Conservation (phyloP, 2,113 vertebrate species). For the Ageneiosus marmoratus region DNA sequence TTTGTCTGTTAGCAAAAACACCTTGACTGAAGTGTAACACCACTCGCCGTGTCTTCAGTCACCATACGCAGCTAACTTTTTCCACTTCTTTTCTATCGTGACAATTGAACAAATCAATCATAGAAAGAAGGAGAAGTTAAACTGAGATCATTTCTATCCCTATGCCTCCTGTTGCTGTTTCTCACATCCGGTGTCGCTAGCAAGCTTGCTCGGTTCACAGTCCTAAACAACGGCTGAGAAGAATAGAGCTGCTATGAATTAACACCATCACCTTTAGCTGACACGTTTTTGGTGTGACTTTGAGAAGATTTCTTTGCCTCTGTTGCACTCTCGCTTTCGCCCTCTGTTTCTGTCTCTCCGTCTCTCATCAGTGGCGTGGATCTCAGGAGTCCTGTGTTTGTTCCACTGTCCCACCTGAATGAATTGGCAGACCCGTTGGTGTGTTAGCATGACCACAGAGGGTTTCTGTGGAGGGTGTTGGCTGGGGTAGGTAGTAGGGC, state of each 20-base stretch:
- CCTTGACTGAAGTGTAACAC: not conserved
- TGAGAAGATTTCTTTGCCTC: constrained; percentile 12
- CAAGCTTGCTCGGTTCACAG: constrained; percentile 17
- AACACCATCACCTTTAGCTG: constrained; percentile 43
- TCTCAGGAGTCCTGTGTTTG: constrained; percentile 36
- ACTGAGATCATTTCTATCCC: not conserved
- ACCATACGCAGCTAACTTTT: not conserved
- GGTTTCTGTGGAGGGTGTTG: constrained; percentile 2
- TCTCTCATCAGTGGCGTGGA: not conserved
- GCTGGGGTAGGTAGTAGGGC: constrained; percentile 36
- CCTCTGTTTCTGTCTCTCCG: not conserved
- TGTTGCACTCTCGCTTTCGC: not conserved
- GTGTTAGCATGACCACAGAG: constrained; percentile 12
- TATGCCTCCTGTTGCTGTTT: not conserved
- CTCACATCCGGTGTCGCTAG: not conserved
- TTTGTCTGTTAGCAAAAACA: constrained; percentile 34
- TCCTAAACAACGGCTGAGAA: constrained; percentile 22
- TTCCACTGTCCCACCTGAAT: constrained; percentile 34
- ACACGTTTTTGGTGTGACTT: constrained; percentile 44
- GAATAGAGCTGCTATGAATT: constrained; percentile 36
- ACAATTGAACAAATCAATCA: not conserved
- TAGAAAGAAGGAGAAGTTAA: not conserved
- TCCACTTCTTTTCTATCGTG: not conserved
- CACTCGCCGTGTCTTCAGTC: not conserved
- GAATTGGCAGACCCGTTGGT: constrained; percentile 21